Conservation (phyloP, 2,113 vertebrate species). For the Melanostigma gelatinosum region DNA sequence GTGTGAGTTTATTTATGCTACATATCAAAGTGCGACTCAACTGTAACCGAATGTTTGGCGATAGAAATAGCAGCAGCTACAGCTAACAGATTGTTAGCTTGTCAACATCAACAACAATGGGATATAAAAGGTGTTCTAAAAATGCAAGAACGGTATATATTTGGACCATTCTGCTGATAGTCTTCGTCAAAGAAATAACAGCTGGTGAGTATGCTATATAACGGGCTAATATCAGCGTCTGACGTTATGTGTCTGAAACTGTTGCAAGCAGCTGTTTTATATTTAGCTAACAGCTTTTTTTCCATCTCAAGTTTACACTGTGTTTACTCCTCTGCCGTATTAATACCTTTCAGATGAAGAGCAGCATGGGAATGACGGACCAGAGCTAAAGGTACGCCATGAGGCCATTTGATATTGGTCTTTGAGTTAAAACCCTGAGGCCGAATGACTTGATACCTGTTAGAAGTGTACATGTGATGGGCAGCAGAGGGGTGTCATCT, state of each 20-base stretch:
- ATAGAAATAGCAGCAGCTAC: constrained; percentile 48
- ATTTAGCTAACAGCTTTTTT: background rate
- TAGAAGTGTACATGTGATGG: background rate
- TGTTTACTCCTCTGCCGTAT: background rate
- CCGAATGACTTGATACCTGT: background rate
- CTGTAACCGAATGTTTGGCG: constrained; percentile 65
- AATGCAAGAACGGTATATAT: constrained; percentile 53
- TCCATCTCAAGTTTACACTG: background rate
- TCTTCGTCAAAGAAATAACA: constrained; percentile 53
- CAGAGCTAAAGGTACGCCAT: constrained; percentile 73
- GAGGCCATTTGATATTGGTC: background rate
- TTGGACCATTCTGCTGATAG: constrained; percentile 61
- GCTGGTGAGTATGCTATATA: constrained; percentile 71
- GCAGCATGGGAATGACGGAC: constrained; percentile 59
- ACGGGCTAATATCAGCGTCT: background rate
- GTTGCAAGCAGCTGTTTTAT: constrained; percentile 13
- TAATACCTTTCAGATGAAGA: constrained; percentile 72
- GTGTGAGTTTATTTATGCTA: constrained; percentile 14
- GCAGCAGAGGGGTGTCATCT: background rate
- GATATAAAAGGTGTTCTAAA: constrained; percentile 50
- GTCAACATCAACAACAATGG: constrained; percentile 59
- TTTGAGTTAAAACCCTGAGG: background rate
- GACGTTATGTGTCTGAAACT: background rate
- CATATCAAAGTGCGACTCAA: constrained; percentile 8
- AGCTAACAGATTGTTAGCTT: constrained; percentile 70